phyloP scores from a whole-genome alignment of 2,113 vertebrate genomes.

The Platycercus adscitus region DNA sequence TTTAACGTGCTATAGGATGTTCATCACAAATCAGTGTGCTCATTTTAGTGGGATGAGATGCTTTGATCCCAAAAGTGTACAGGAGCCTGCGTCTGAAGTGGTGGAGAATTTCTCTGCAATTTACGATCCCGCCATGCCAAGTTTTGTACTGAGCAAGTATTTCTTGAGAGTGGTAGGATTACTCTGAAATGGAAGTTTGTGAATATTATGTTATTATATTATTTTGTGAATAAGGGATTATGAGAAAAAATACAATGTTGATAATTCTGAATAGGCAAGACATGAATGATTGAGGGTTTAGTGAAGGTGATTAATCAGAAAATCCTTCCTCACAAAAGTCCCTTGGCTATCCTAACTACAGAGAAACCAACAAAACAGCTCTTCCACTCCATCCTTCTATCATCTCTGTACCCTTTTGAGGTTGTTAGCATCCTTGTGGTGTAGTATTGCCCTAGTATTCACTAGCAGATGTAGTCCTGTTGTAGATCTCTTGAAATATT shows the following conservation, averaged over 20 bases:
- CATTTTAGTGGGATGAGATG: neutral
- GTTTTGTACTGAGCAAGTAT: neutral
- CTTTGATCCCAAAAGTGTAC: neutral
- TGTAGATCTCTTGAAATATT: neutral
- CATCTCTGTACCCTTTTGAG: neutral
- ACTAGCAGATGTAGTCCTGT: neutral
- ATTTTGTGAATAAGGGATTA: neutral
- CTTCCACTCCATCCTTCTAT: neutral
- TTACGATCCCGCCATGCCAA: neutral
- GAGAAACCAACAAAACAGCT: neutral
- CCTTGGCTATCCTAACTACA: neutral
- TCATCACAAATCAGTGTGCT: neutral
- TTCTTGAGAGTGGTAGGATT: neutral
- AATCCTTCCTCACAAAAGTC: neutral
- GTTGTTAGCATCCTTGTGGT: neutral
- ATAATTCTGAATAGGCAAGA: neutral
- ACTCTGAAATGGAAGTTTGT: neutral
- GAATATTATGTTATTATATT: neutral
- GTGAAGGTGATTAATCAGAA: neutral
- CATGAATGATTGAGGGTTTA: neutral
- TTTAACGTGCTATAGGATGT: neutral
- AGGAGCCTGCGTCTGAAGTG: neutral
- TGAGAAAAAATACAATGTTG: neutral
- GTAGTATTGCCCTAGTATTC: no score
- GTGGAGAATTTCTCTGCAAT: neutral